Conservation (phyloP, 2,113 vertebrate genomes). For the Zosterops borbonicus region DNA sequence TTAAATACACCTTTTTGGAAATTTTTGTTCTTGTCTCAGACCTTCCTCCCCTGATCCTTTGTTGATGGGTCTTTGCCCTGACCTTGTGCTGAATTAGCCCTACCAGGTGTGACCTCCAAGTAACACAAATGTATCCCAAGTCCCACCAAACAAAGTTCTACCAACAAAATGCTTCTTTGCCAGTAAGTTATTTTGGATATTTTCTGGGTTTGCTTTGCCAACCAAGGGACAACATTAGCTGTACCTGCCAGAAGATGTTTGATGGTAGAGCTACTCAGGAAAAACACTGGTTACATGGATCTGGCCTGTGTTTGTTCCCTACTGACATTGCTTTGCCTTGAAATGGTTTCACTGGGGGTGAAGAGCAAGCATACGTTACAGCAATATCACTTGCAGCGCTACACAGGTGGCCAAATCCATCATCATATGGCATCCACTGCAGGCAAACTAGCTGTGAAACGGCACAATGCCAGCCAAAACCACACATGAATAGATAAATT, state of each 20-base stretch:
- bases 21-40: neutral
- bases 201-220: neutral
- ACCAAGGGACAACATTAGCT: neutral
- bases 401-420: conserved; percentile 57
- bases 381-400: conserved; percentile 14
- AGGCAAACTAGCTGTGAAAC: conserved; percentile 47
- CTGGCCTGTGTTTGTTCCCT: neutral
- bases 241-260: neutral
- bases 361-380: conserved; percentile 57
- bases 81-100: neutral
- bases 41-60: neutral
- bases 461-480: conserved; percentile 20
- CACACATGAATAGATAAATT: neutral
- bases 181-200: neutral
- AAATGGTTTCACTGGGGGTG: conserved; percentile 18
- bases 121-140: neutral
- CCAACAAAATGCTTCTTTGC: neutral
- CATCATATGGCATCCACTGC: conserved; percentile 53
- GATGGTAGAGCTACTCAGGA: neutral
- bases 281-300: neutral
- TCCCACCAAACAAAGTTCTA: neutral
- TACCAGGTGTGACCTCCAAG: neutral
- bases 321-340: conserved; percentile 9
- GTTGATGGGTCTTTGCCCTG: neutral
- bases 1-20: neutral